Percentiles rank a stretch among this genome's conserved stretches.
These are phyloP conservation scores for Bombyx mandarina DNA, from an alignment of 1,140 invertebrate genomes.

Conservation along the genomic window DNA sequence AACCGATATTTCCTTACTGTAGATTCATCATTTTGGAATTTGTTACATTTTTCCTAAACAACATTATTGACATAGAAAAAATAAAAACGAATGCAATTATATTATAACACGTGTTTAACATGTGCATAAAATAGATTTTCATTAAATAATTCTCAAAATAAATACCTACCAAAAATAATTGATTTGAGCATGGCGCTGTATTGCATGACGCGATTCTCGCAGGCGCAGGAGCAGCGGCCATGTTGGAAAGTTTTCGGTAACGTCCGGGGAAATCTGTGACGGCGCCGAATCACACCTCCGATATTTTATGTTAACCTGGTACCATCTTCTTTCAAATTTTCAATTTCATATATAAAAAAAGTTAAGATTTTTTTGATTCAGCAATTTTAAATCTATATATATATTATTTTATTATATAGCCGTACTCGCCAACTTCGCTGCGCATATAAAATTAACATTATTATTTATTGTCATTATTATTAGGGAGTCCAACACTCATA, in stretches of 20 bases:
- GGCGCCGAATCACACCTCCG: not conserved
- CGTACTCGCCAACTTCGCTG: not conserved
- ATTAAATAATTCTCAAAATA: too few species aligned
- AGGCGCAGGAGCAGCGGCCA: conserved; percentile 25
- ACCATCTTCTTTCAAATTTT: not conserved
- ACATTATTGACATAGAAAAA: too few species aligned
- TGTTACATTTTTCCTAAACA: too few species aligned
- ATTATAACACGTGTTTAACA: too few species aligned
- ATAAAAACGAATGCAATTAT: too few species aligned
- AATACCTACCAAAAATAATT: conserved; percentile 1
- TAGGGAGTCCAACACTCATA: too few species aligned
- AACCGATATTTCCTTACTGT: too few species aligned
- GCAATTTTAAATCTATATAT: not conserved
- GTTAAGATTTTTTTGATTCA: not conserved
- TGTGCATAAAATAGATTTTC: too few species aligned
- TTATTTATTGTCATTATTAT: not conserved
- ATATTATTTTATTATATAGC: not conserved
- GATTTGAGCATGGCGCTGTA: conserved; percentile 9
- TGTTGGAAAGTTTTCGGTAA: conserved; percentile 38
- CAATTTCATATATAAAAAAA: not conserved
- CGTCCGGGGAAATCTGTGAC: conserved; percentile 40
- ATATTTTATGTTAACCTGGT: not conserved
- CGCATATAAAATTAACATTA: not conserved
- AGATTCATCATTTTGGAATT: too few species aligned
- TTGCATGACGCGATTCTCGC: conserved; percentile 24